These are phyloP conservation scores for Caenorhabditis sinica DNA, from an alignment of 2,888 invertebrate species.

Conservation along the genomic window DNA sequence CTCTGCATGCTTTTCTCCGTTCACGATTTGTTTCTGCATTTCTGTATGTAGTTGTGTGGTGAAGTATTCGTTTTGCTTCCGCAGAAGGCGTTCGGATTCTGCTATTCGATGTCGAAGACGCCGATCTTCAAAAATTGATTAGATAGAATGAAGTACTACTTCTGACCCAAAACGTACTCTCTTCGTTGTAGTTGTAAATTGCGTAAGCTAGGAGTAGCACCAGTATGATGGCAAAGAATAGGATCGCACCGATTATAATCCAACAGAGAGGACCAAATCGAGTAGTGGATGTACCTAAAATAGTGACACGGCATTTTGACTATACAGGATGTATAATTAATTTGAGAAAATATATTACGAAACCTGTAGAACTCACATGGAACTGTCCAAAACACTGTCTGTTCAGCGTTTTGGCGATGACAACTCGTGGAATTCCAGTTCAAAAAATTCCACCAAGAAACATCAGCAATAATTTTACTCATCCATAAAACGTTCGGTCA, in stretches of 20 bases:
- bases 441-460: slow-evolving; percentile 82
- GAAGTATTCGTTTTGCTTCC: slow-evolving; percentile 77
- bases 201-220: slow-evolving; percentile 58
- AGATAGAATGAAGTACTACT: not conserved
- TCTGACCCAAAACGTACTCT: slow-evolving; percentile 70
- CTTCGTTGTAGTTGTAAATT: slow-evolving; percentile 70
- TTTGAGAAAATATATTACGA: not conserved
- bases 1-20: slow-evolving; percentile 70
- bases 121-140: slow-evolving; percentile 46
- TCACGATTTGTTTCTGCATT: slow-evolving; percentile 73
- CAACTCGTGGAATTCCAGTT: slow-evolving; percentile 82
- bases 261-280: slow-evolving; percentile 72
- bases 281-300: slow-evolving; percentile 67
- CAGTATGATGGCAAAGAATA: slow-evolving; percentile 61
- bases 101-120: slow-evolving; percentile 55
- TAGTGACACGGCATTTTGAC: not conserved
- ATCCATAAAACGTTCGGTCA: slow-evolving; percentile 45
- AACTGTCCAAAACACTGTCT: slow-evolving; percentile 80
- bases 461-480: slow-evolving; percentile 75
- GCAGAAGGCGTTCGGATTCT: slow-evolving; percentile 65
- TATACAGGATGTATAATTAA: not conserved
- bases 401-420: slow-evolving; percentile 73
- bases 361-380: slow-evolving; percentile 71
- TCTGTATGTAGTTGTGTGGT: slow-evolving; percentile 73
- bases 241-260: slow-evolving; percentile 70